Percentiles rank a stretch among this genome's conserved stretches.
Conservation (phyloP, 2,888 invertebrate species). For the Uloborus plumipes region DNA sequence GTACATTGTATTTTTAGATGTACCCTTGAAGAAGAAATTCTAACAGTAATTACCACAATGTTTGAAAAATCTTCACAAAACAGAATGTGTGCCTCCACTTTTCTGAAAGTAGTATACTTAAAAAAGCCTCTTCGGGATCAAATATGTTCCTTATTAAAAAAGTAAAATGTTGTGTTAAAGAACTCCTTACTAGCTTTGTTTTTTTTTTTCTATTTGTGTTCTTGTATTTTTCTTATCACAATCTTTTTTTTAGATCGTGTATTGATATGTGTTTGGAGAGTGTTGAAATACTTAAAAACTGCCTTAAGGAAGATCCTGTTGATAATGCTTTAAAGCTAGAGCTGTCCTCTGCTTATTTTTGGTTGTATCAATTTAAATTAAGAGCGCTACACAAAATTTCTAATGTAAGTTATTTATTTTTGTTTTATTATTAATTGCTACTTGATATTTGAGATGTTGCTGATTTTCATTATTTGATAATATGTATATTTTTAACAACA, state of each 20-base stretch:
- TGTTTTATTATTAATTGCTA: not conserved
- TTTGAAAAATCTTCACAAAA: conserved; percentile 7
- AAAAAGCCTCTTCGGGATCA: conserved; percentile 7
- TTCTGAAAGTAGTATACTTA: conserved; percentile 25
- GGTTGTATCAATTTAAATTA: conserved; percentile 35
- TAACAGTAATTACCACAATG: conserved; percentile 4
- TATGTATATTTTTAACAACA: too few relatives aligned
- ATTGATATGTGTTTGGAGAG: conserved; percentile 35
- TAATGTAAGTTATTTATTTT: conserved; percentile 26
- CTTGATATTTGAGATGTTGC: too few relatives aligned
- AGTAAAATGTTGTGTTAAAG: not conserved
- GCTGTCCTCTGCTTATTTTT: conserved; percentile 45
- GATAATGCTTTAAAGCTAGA: conserved; percentile 35
- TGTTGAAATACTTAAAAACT: conserved; percentile 25
- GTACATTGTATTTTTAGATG: conserved; percentile 7
- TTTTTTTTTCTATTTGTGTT: too few relatives aligned
- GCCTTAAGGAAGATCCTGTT: conserved; percentile 13
- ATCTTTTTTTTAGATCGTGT: conserved; percentile 21
- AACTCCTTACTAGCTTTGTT: too few relatives aligned
- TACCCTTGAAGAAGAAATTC: conserved; percentile 12
- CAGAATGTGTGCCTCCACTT: conserved; percentile 2
- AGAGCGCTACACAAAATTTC: conserved; percentile 18
- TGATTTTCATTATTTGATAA: too few relatives aligned
- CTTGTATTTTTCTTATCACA: too few relatives aligned
- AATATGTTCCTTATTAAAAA: conserved; percentile 8